Evolutionary conservation across 1,140 invertebrate genomes (phyloP).

Genomic region (Drosophila pallidifrons): DNA sequence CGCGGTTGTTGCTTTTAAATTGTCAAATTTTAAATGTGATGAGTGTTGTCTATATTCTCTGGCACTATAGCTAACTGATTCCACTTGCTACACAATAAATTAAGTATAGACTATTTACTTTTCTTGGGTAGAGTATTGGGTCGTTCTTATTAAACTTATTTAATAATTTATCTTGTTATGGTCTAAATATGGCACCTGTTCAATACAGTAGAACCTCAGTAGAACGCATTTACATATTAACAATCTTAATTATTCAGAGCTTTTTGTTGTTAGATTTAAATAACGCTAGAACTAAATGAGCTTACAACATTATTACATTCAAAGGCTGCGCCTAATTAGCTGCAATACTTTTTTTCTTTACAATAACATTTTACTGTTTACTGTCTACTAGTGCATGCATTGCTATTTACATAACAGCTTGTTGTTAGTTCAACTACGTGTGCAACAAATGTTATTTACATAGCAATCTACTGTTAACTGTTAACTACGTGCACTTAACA

Average conservation of each 20-base stretch:
- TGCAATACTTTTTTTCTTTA: slow-evolving; percentile 6
- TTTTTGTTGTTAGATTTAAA: slow-evolving; percentile 42
- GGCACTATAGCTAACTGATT: neutral
- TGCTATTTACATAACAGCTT: slow-evolving; percentile 17
- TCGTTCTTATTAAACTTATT: neutral
- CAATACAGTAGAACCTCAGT: neutral
- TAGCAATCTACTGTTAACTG: slow-evolving; percentile 7
- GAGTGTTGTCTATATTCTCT: slow-evolving; percentile 1
- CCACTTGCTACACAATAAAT: neutral
- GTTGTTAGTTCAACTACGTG: slow-evolving; percentile 25
- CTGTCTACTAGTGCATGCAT: neutral
- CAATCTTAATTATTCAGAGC: slow-evolving; percentile 44
- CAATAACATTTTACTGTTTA: neutral
- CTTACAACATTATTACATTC: slow-evolving; percentile 11
- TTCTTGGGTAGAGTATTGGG: neutral
- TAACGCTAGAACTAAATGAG: neutral
- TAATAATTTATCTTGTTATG: neutral
- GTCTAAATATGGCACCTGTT: neutral
- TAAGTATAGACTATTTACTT: neutral
- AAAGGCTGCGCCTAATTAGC: slow-evolving; percentile 18
- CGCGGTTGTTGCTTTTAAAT: slow-evolving; percentile 25
- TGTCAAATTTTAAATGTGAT: slow-evolving; percentile 33
- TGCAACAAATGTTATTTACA: slow-evolving; percentile 10
- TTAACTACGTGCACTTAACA: slow-evolving; percentile 5
- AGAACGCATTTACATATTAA: neutral